These are phyloP conservation scores for Agrochola lota DNA, from an alignment of 2,888 invertebrate genomes.

Conservation along the genomic window DNA sequence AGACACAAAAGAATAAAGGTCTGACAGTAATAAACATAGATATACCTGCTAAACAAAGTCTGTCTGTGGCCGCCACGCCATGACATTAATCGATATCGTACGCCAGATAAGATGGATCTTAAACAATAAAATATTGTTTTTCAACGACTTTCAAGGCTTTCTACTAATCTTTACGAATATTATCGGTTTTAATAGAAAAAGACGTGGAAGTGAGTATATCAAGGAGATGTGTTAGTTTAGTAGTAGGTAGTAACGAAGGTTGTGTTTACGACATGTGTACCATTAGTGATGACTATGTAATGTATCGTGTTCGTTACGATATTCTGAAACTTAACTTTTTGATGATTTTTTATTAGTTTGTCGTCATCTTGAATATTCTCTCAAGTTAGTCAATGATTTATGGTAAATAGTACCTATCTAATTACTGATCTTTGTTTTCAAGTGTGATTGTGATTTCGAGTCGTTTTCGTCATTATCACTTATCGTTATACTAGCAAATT, in stretches of 20 bases:
- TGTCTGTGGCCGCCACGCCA: conserved; percentile 41
- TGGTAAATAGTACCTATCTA: background rate
- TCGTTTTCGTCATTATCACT: background rate
- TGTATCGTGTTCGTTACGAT: background rate
- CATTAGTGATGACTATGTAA: background rate
- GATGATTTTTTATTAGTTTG: background rate
- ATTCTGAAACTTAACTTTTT: background rate
- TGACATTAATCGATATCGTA: conserved; percentile 80
- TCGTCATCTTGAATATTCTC: background rate
- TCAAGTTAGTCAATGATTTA: background rate
- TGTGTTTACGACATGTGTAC: background rate
- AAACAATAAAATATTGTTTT: conserved; percentile 67
- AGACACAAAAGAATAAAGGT: conserved; percentile 41
- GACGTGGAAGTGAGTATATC: conserved; percentile 61
- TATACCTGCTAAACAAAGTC: conserved; percentile 46
- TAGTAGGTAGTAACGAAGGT: background rate
- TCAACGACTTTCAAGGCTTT: conserved; percentile 63
- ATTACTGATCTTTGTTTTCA: background rate
- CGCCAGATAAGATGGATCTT: conserved; percentile 69
- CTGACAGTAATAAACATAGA: conserved; percentile 17
- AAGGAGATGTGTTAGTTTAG: conserved; percentile 1
- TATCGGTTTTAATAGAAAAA: conserved; percentile 72
- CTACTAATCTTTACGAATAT: conserved; percentile 52
- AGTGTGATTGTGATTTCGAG: background rate
- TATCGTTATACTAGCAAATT: background rate